These are phyloP conservation scores for Eublepharis macularius DNA, from an alignment of 2,113 vertebrate genomes.

Conservation along the genomic window DNA sequence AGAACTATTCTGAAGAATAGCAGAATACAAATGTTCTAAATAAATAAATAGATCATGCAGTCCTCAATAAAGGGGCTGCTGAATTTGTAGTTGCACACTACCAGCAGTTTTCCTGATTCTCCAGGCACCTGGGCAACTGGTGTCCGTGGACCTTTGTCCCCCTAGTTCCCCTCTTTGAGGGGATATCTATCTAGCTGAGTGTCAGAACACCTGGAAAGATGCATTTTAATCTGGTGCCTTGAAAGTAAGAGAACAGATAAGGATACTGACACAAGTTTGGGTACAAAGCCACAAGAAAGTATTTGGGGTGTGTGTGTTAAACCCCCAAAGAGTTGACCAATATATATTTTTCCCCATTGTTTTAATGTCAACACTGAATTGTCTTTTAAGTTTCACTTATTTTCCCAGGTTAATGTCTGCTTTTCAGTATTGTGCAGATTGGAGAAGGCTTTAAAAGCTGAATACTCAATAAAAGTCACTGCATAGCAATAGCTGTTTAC, in stretches of 20 bases:
- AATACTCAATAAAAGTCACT: not conserved
- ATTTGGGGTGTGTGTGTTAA: too few relatives aligned
- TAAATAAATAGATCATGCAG: too few relatives aligned
- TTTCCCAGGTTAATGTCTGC: not conserved
- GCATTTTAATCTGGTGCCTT: not conserved
- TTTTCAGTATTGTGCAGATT: slow-evolving; percentile 5
- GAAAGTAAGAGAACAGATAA: not conserved
- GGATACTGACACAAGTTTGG: not conserved
- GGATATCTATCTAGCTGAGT: not conserved
- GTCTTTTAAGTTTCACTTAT: not conserved
- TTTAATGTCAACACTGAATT: not conserved
- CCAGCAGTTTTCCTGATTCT: too few relatives aligned
- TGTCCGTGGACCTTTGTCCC: too few relatives aligned
- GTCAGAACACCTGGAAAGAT: not conserved
- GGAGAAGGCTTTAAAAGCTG: slow-evolving; percentile 1
- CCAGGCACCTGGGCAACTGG: too few relatives aligned
- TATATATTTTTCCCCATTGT: not conserved
- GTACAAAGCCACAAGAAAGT: not conserved
- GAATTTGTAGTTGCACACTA: too few relatives aligned
- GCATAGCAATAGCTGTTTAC: slow-evolving; percentile 43
- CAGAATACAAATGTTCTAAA: too few relatives aligned
- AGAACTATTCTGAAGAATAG: too few relatives aligned
- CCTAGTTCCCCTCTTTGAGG: too few relatives aligned
- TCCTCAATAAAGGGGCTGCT: too few relatives aligned
- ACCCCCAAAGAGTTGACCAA: too few relatives aligned